Evolutionary conservation across 2,888 invertebrate species (phyloP).

Genomic region (Plusia festucae): DNA sequence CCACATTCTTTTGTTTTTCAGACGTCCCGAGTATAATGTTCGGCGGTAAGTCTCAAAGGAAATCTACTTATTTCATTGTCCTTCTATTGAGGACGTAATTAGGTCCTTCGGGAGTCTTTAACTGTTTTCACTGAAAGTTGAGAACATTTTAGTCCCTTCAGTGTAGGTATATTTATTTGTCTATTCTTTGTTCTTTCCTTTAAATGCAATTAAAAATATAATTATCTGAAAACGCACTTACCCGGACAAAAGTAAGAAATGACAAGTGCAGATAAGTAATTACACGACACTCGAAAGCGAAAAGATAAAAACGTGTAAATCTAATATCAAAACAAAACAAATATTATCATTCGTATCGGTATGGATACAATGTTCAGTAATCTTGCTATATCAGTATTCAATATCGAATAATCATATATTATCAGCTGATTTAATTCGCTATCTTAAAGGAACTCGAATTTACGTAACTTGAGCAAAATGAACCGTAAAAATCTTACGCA

Average conservation of each 20-base stretch:
- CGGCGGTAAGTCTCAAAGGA: conserved; percentile 27
- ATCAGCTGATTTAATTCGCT: conserved; percentile 36
- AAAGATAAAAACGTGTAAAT: conserved; percentile 9
- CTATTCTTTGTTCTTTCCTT: not conserved
- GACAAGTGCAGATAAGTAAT: not conserved
- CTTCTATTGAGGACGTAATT: conserved; percentile 30
- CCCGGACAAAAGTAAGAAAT: not conserved
- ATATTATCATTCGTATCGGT: conserved; percentile 38
- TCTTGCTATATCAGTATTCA: conserved; percentile 33
- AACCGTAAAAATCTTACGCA: conserved; percentile 9
- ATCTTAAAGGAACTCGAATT: conserved; percentile 40
- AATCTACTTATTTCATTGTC: conserved; percentile 36
- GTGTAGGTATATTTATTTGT: not conserved
- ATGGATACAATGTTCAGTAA: conserved; percentile 27
- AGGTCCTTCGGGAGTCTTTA: conserved; percentile 16
- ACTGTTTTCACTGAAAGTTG: not conserved
- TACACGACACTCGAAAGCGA: not conserved
- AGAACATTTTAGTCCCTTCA: not conserved
- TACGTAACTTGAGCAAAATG: conserved; percentile 21
- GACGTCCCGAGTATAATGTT: conserved; percentile 20
- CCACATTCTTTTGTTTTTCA: conserved; percentile 31
- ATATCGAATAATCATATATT: conserved; percentile 38
- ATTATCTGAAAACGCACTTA: too few species aligned
- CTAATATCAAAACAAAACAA: conserved; percentile 30
- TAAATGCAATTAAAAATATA: not conserved